These are phyloP conservation scores for Glyphotaelius pellucidus DNA, from an alignment of 2,888 invertebrate genomes.

Conservation along the genomic window DNA sequence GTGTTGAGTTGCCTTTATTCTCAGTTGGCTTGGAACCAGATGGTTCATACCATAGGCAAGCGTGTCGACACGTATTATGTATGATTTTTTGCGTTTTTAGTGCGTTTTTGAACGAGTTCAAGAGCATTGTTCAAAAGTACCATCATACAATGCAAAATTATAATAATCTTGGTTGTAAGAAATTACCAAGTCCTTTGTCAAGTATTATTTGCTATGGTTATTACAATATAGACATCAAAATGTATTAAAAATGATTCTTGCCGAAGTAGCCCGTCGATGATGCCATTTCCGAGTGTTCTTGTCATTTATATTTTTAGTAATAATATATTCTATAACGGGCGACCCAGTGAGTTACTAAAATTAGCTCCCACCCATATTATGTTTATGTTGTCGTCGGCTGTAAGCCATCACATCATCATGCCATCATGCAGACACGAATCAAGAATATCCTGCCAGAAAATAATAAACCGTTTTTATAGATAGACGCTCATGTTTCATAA, in stretches of 20 bases:
- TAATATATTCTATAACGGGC: slow-evolving; percentile 37
- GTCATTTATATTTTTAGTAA: slow-evolving; percentile 45
- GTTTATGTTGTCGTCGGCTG: not conserved
- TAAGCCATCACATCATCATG: not conserved
- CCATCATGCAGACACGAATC: not conserved
- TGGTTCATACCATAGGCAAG: no score
- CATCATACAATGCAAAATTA: not conserved
- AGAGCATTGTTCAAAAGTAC: not conserved
- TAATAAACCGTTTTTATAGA: not conserved
- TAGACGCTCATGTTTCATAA: not conserved
- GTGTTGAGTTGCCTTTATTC: no score
- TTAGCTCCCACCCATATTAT: not conserved
- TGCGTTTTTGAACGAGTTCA: not conserved
- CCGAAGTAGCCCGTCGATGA: not conserved
- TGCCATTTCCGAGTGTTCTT: slow-evolving; percentile 37
- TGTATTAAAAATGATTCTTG: not conserved
- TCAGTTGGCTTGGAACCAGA: no score
- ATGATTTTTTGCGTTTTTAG: no score
- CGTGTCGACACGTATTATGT: not conserved
- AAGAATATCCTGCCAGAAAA: not conserved
- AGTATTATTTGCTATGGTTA: not conserved
- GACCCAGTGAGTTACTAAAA: not conserved
- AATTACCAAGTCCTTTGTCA: not conserved
- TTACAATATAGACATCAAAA: not conserved
- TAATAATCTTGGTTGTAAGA: not conserved